These are phyloP conservation scores for Lochmaea capreae DNA, from an alignment of 2,888 invertebrate species.

Conservation along the genomic window DNA sequence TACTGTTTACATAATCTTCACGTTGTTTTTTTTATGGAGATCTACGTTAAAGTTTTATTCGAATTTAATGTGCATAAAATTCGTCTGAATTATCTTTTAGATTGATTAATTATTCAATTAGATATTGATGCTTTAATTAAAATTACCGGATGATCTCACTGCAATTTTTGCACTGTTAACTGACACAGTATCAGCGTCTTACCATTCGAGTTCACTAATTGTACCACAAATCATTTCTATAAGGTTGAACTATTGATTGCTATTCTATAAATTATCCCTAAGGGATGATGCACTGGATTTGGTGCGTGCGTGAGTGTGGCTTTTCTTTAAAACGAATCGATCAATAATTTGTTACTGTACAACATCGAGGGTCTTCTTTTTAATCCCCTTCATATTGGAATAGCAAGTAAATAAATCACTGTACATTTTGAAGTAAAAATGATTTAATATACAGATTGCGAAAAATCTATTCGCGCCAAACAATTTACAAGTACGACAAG, in stretches of 20 bases:
- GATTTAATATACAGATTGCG: no score
- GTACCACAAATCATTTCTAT: conserved; percentile 2
- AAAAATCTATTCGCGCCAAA: no score
- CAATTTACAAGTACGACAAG: no score
- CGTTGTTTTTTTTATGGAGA: conserved; percentile 5
- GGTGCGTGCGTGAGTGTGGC: background rate
- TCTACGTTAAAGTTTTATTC: conserved; percentile 2
- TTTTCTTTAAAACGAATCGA: no score
- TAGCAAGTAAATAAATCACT: no score
- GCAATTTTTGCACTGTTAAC: background rate
- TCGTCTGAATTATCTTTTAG: background rate
- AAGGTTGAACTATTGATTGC: background rate
- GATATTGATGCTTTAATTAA: background rate
- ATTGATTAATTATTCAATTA: background rate
- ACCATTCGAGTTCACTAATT: conserved; percentile 1
- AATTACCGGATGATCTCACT: background rate
- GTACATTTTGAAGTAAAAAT: no score
- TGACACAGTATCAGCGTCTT: background rate
- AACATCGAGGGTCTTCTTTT: no score
- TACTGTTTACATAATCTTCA: conserved; percentile 26
- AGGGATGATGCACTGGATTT: background rate
- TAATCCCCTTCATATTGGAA: no score
- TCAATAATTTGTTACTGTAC: no score
- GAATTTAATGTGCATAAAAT: background rate
- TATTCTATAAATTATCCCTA: background rate